A percentile compares a stretch with the other conserved stretches of the same genome.
Conservation (phyloP, 2,888 invertebrate species). For the Tipula unca region DNA sequence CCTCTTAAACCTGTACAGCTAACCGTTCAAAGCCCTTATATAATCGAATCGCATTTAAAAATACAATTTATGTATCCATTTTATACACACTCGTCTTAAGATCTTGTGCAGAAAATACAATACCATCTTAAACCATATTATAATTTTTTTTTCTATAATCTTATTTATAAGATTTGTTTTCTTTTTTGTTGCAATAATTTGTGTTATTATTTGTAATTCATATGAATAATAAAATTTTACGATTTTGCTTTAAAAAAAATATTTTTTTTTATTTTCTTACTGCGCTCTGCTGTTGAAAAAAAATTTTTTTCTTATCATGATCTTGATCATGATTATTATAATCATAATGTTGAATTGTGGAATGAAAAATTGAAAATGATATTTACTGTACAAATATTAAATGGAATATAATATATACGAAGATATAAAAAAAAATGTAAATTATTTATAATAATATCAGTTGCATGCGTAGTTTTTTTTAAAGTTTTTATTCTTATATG, state of each 20-base stretch:
- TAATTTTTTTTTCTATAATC: background rate
- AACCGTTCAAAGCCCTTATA: background rate
- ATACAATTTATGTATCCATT: background rate
- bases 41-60: background rate
- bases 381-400: slow-evolving; percentile 14
- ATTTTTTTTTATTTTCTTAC: background rate
- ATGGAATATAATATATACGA: background rate
- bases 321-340: slow-evolving; percentile 14
- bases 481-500: background rate
- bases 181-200: background rate
- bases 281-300: background rate
- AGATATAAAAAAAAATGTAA: background rate
- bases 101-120: background rate
- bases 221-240: background rate
- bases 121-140: background rate
- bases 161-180: background rate
- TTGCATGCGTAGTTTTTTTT: slow-evolving; percentile 2
- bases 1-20: background rate
- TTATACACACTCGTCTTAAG: background rate
- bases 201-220: slow-evolving; percentile 8
- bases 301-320: background rate
- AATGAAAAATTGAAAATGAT: slow-evolving; percentile 14
- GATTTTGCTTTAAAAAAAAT: background rate
- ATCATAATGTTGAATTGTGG: slow-evolving; percentile 4
- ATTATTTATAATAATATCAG: slow-evolving; percentile 8